Base-by-base conservation (phyloP, 2,888 invertebrate genomes). In the Cactoblastis cactorum region DNA sequence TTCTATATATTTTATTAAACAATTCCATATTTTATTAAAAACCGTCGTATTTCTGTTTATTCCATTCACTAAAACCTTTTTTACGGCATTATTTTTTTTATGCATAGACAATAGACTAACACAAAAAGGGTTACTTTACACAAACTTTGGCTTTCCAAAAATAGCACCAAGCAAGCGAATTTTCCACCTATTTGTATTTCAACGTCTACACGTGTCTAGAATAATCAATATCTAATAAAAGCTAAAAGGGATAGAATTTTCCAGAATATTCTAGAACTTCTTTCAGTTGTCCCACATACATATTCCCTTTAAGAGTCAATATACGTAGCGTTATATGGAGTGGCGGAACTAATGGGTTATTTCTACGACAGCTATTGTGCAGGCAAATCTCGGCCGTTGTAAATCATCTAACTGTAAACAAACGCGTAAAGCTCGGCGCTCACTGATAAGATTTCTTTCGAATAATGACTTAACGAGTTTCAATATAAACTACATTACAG, bases 371-470 rank as follows among this genome's bases (percentile, higher is more conserved):
- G 37, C 35, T 35, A 37, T 46, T 46, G 46, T 48, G 24, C 24
- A 37, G 37, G 47, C 28, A 48, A 14, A 48, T 37, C 47, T 37
- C 37, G 37, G 47, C 14, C 47, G 37, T 24, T 15, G 37, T 48
- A 38, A 48, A 48, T 48, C 47, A 48, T 48, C 15, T 28, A 22
- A 48, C 22, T 48, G 47, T 48, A 38, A 37, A 48, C 47, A 48
- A 24, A 43, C 43, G 41, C 5, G 17, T 15, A 43, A 43, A 32
- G 43, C 15, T 43, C 28, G 15, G 11, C 43, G 28, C 43, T 15
- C 15, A 28, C 15, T 4, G 14, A 17, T 9, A 15, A 15, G 22
- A n/a, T n/a, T n/a, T n/a, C n/a, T 22, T 22, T 22, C 3, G 22
- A 4, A 22, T 22, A 22, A 22, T 22, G 22, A 22, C 3, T 22